Conservation (phyloP, 2,113 vertebrate genomes). For the rat (Rattus norvegicus) region GRCr8 NC_086019.1:231788501-231789000, state of each 20-base stretch:
- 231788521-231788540: neutral
- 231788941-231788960: neutral
- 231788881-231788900: conserved; percentile 23
- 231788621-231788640: too few species aligned
- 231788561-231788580: neutral
- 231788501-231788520: neutral
- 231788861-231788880: neutral
- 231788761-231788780: neutral
- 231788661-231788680: neutral
- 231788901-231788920: neutral
- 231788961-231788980: neutral
- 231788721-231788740: neutral
- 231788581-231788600: neutral
- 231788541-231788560: neutral
- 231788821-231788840: conserved; percentile 42
- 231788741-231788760: neutral
- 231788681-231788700: neutral
- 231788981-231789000: neutral
- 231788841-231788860: neutral
- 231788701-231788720: neutral
- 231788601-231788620: neutral
- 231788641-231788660: too few species aligned
- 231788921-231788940: conserved; percentile 5
- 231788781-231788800: conserved; percentile 9
- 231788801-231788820: neutral